A percentile compares a stretch with the other conserved stretches of the same genome.
Evolutionary conservation across 2,888 invertebrate species (phyloP).

Genomic region (Scelioninae gen. 2): DNA sequence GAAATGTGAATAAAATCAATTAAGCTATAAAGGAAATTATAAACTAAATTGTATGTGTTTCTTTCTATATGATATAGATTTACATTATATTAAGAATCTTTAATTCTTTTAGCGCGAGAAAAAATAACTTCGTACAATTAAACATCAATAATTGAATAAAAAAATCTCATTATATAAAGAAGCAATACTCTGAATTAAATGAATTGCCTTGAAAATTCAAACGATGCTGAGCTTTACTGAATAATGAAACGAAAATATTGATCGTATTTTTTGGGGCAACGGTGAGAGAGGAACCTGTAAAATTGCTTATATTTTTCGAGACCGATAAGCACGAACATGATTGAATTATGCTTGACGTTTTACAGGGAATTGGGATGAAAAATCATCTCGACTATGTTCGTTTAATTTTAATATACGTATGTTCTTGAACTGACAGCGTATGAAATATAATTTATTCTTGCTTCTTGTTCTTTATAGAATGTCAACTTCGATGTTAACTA

Average conservation of each 20-base stretch:
- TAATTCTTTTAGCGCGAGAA: background rate
- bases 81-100: too few relatives aligned
- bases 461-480: conserved; percentile 20
- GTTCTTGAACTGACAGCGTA: conserved; percentile 33
- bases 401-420: conserved; percentile 41
- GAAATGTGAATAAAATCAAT: conserved; percentile 3
- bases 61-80: too few relatives aligned
- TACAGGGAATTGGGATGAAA: conserved; percentile 18
- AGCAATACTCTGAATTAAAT: background rate
- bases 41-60: too few relatives aligned
- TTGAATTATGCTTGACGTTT: conserved; percentile 29
- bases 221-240: background rate
- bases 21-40: conserved; percentile 12
- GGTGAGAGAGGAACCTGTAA: background rate
- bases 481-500: conserved; percentile 23
- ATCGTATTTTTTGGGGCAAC: conserved; percentile 4
- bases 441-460: conserved; percentile 36
- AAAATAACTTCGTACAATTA: background rate
- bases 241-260: conserved; percentile 37
- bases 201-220: conserved; percentile 9
- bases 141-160: conserved; percentile 1
- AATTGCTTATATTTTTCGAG: conserved; percentile 32
- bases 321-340: conserved; percentile 39
- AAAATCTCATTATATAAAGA: background rate
- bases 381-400: conserved; percentile 17